Conservation (phyloP, 2,113 vertebrate genomes). For the Triplophysa tibetana region DNA sequence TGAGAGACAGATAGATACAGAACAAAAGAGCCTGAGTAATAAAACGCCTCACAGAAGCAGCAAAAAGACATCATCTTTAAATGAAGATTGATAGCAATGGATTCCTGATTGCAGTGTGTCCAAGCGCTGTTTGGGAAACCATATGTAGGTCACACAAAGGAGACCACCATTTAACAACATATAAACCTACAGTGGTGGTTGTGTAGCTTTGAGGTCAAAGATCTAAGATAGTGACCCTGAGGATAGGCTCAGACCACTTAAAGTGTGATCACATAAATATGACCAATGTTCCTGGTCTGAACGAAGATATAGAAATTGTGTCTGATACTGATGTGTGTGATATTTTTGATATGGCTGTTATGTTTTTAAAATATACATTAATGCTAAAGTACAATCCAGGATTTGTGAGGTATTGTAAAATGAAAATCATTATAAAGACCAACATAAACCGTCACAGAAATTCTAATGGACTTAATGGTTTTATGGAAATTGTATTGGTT, state of each 20-base stretch:
- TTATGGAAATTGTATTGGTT: no score
- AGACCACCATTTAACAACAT: neutral
- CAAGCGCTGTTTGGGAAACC: slow-evolving; percentile 13
- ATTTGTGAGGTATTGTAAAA: no score
- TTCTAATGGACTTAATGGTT: no score
- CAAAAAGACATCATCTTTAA: slow-evolving; percentile 18
- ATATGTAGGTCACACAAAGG: slow-evolving; percentile 38
- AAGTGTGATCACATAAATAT: neutral
- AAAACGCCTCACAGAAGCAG: slow-evolving; percentile 11
- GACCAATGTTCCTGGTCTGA: neutral
- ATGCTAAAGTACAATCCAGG: no score
- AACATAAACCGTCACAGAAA: no score
- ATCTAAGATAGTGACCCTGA: neutral
- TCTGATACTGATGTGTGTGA: no score
- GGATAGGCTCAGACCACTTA: neutral
- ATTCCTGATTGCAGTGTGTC: slow-evolving; percentile 30
- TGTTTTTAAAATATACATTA: no score
- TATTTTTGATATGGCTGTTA: no score
- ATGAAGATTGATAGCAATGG: neutral
- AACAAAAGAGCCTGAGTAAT: slow-evolving; percentile 27
- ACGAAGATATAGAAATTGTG: no score
- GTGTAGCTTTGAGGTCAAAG: neutral
- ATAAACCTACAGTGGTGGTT: neutral
- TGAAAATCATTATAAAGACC: no score
- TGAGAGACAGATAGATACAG: slow-evolving; percentile 26